A percentile compares a stretch with the other conserved stretches of the same genome.
Evolutionary conservation across 2,797 vertebrate species (phyloP).

Genomic region (Graptemys geographica): DNA sequence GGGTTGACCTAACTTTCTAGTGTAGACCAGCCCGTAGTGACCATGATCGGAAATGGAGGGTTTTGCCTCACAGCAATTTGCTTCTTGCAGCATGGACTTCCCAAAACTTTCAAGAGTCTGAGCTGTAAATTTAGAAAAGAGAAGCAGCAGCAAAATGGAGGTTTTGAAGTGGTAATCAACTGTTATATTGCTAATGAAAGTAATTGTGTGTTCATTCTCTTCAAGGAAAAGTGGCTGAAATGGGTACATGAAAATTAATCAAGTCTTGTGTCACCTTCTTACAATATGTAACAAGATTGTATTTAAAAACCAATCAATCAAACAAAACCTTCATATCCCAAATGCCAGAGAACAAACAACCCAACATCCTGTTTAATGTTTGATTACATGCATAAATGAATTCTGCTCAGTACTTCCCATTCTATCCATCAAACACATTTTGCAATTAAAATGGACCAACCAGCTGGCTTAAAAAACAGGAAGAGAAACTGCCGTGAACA

Average conservation of each 20-base stretch:
- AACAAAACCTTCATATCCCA: not conserved
- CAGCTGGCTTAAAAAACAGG: not conserved
- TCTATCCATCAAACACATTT: not conserved
- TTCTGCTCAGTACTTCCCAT: not conserved
- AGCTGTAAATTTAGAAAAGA: not conserved
- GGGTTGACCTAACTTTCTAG: not conserved
- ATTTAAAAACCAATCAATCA: not conserved
- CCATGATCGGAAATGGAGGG: not conserved
- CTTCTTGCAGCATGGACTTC: accelerated
- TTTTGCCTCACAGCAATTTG: not conserved
- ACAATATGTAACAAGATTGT: not conserved
- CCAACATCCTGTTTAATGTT: accelerated
- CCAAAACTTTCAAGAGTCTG: not conserved
- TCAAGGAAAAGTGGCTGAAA: conserved; percentile 30
- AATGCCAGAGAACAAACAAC: not conserved
- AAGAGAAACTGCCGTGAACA: not conserved
- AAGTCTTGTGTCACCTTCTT: not conserved
- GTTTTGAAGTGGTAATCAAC: conserved; percentile 28
- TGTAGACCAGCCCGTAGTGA: not conserved
- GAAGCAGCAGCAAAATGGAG: not conserved
- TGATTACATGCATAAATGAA: not conserved
- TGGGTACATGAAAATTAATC: conserved; percentile 26
- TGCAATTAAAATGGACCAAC: not conserved
- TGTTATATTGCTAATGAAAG: conserved; percentile 34
- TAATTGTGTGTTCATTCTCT: conserved; percentile 27